Percentiles rank a stretch among this genome's conserved stretches.
These are phyloP conservation scores for Kobus ellipsiprymnus DNA, from an alignment of 2,113 vertebrate genomes.

Conservation along the genomic window DNA sequence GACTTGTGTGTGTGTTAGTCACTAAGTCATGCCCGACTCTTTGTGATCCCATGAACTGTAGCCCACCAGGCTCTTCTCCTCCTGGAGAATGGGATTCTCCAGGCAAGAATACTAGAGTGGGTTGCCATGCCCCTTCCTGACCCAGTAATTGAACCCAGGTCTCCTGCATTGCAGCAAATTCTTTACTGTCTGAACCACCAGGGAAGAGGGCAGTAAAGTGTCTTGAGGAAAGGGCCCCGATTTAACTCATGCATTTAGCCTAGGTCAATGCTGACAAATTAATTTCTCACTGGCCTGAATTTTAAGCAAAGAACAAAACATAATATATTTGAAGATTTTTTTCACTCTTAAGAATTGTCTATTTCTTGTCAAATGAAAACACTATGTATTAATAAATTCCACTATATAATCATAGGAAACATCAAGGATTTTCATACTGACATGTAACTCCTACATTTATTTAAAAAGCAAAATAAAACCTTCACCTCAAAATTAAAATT, in stretches of 20 bases:
- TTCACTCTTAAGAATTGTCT: slow-evolving; percentile 21
- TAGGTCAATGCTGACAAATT: not conserved
- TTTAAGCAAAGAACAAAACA: slow-evolving; percentile 51
- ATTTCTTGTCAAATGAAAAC: not conserved
- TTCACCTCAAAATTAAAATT: slow-evolving; percentile 2
- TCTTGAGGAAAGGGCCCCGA: not conserved
- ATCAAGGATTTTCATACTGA: slow-evolving; percentile 58
- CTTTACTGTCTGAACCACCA: not conserved
- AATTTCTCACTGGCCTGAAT: slow-evolving; percentile 52
- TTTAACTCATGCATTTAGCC: not conserved
- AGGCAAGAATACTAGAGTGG: not conserved
- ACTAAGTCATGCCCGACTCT: not conserved
- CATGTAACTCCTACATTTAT: slow-evolving; percentile 25
- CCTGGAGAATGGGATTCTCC: not conserved
- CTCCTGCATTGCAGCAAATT: not conserved
- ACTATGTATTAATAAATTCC: not conserved
- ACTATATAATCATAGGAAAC: slow-evolving; percentile 36
- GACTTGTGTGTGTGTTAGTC: not conserved
- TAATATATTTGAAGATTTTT: slow-evolving; percentile 28
- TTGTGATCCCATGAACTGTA: not conserved
- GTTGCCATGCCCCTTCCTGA: not conserved
- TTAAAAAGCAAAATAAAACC: slow-evolving; percentile 17
- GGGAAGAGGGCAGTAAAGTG: slow-evolving; percentile 12
- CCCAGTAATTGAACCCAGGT: not conserved
- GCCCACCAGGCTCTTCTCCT: not conserved